These are phyloP conservation scores for Drosophila lacertosa DNA, from an alignment of 1,140 invertebrate species.

Conservation along the genomic window DNA sequence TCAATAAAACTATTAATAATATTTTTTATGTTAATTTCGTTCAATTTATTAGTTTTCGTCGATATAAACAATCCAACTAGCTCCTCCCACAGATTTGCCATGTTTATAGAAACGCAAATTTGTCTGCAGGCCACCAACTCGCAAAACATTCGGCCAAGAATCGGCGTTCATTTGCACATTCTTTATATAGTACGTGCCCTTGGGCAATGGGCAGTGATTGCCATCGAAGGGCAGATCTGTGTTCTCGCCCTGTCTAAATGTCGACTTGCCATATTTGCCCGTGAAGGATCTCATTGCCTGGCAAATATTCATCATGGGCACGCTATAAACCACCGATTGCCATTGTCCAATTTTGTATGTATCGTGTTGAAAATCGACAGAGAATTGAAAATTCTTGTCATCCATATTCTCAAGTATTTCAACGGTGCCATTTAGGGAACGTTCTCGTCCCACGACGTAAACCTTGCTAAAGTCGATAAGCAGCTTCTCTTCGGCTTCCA, in stretches of 20 bases:
- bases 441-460: slow-evolving; percentile 25
- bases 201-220: slow-evolving; percentile 33
- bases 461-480: slow-evolving; percentile 28
- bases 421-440: slow-evolving; percentile 22
- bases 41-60: background rate
- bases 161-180: slow-evolving; percentile 19
- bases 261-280: slow-evolving; percentile 2
- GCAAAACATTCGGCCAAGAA: slow-evolving; percentile 33
- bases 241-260: slow-evolving; percentile 6
- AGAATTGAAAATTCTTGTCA: background rate
- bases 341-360: slow-evolving; percentile 19
- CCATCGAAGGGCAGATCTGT: slow-evolving; percentile 26
- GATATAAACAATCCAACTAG: background rate
- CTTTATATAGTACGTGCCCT: slow-evolving; percentile 31
- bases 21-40: background rate
- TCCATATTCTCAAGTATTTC: slow-evolving; percentile 19
- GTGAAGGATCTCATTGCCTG: background rate
- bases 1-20: too few species aligned
- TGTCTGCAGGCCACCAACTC: slow-evolving; percentile 4
- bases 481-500: slow-evolving; percentile 1
- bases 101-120: slow-evolving; percentile 9
- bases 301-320: slow-evolving; percentile 28
- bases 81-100: background rate
- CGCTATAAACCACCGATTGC: slow-evolving; percentile 17
- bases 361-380: slow-evolving; percentile 32